phyloP scores from a whole-genome alignment of 1,140 invertebrate species.

The Atopsyche davidsoni region DNA sequence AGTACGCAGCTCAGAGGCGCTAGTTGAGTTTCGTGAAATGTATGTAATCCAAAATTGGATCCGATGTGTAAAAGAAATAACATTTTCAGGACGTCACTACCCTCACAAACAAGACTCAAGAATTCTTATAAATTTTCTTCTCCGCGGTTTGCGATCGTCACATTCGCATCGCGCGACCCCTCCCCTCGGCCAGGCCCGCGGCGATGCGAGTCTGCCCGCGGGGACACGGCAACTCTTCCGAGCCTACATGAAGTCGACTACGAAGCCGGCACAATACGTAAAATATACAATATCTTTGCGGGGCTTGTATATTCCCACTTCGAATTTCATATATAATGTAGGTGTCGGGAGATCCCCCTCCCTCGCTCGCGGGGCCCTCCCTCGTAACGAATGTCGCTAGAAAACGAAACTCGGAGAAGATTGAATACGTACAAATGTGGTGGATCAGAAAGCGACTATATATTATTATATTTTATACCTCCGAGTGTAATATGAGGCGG shows the following conservation, averaged over 20 bases:
- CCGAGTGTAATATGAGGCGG: conserved; percentile 2
- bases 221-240: too few relatives aligned
- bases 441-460: conserved; percentile 31
- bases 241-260: conserved; percentile 17
- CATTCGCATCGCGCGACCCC: conserved; percentile 19
- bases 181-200: conserved; percentile 6
- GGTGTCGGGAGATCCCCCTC: conserved; percentile 4
- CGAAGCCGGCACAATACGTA: conserved; percentile 26
- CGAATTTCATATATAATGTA: conserved; percentile 22
- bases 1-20: conserved; percentile 20
- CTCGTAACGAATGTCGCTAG: conserved; percentile 29
- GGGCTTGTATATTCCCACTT: conserved; percentile 14
- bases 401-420: conserved; percentile 32
- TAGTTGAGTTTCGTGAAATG: conserved; percentile 24
- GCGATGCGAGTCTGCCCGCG: conserved; percentile 12
- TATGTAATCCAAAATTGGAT: conserved; percentile 32
- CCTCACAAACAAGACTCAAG: not conserved
- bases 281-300: conserved; percentile 29
- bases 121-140: conserved; percentile 16
- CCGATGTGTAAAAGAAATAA: conserved; percentile 31
- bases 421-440: conserved; percentile 33
- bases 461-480: conserved; percentile 29
- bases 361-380: conserved; percentile 4
- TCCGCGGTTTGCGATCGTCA: conserved; percentile 14
- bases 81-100: conserved; percentile 23